These are phyloP conservation scores for Philereme vetulata DNA, from an alignment of 2,888 invertebrate species.

Conservation along the genomic window DNA sequence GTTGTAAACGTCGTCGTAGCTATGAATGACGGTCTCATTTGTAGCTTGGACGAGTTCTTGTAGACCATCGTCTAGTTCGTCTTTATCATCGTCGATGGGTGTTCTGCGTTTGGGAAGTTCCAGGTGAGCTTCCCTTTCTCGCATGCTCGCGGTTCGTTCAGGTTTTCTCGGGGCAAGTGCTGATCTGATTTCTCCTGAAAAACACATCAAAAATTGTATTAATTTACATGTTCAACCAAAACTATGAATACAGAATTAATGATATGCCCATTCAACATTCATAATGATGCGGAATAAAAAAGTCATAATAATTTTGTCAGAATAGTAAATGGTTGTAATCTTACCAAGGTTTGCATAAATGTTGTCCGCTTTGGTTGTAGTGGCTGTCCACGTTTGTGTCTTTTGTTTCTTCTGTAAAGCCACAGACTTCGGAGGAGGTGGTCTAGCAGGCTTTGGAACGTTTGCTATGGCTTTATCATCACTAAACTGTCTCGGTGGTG, in stretches of 20 bases:
- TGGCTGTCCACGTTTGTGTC: constrained; percentile 72
- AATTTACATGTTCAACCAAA: constrained; percentile 14
- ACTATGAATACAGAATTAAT: constrained; percentile 7
- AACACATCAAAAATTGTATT: constrained; percentile 32
- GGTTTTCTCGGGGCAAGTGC: constrained; percentile 92
- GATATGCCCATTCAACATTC: background rate
- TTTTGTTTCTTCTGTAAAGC: constrained; percentile 85
- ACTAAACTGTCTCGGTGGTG: constrained; percentile 87
- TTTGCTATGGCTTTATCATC: constrained; percentile 79
- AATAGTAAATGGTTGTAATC: constrained; percentile 44
- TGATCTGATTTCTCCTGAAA: constrained; percentile 91
- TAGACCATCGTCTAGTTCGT: constrained; percentile 73
- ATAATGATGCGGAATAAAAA: constrained; percentile 9
- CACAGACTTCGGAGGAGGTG: constrained; percentile 89
- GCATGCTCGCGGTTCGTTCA: constrained; percentile 93
- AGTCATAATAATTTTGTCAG: constrained; percentile 1
- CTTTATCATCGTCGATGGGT: constrained; percentile 81
- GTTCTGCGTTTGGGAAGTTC: constrained; percentile 82
- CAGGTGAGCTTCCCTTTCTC: constrained; percentile 88
- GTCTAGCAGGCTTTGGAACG: constrained; percentile 86
- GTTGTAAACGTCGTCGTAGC: constrained; percentile 79
- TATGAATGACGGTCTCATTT: constrained; percentile 75
- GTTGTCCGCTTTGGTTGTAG: constrained; percentile 75
- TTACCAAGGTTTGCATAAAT: constrained; percentile 93
- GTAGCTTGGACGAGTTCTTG: constrained; percentile 76